Evolutionary conservation across 2,888 invertebrate genomes (phyloP).

Genomic region (Callinectes sapidus): DNA sequence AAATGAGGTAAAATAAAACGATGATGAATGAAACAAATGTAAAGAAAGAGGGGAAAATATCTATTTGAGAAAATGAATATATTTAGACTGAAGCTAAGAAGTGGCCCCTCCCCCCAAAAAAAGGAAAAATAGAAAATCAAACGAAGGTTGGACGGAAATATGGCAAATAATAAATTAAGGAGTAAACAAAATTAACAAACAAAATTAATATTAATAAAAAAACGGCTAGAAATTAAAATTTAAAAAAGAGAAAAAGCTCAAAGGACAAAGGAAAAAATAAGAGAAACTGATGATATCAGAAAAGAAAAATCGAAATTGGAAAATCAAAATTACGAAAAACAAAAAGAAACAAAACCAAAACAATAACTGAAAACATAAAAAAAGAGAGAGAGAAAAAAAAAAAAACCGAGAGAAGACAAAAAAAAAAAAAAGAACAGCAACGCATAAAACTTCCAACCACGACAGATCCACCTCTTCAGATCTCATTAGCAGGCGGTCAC

Average conservation of each 20-base stretch:
- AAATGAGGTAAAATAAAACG: background rate
- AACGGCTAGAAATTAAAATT: no score
- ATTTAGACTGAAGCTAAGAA: background rate
- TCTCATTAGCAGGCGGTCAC: conserved; percentile 34
- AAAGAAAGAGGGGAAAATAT: background rate
- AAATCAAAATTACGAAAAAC: background rate
- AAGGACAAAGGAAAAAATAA: background rate
- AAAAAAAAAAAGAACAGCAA: background rate
- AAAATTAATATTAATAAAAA: background rate
- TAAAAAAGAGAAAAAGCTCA: no score
- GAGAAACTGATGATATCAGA: no score
- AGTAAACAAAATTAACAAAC: no score
- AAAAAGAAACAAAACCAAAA: no score
- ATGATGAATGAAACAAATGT: background rate
- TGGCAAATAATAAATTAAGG: no score
- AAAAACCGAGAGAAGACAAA: background rate
- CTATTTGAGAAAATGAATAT: background rate
- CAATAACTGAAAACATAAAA: background rate
- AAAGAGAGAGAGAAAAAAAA: background rate
- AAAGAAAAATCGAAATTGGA: no score
- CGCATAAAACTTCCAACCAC: background rate
- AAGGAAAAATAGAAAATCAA: no score
- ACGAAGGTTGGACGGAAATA: no score
- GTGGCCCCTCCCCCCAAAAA: no score
- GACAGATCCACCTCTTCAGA: background rate